Evolutionary conservation across 1,140 invertebrate genomes (phyloP).

Genomic region (Pseudomyrmex cubaensis): DNA sequence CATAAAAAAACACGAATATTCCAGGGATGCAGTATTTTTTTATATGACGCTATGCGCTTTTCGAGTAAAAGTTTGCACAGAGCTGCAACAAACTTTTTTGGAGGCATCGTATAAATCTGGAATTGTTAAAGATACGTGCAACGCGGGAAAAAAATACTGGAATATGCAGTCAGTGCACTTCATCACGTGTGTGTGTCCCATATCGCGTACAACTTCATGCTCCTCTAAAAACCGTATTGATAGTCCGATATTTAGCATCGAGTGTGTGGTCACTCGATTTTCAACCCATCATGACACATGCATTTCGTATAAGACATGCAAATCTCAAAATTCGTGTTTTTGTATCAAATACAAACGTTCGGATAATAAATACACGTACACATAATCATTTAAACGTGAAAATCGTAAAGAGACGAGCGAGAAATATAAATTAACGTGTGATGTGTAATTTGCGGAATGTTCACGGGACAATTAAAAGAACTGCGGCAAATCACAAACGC

Average conservation of each 20-base stretch:
- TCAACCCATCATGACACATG: conserved; percentile 3
- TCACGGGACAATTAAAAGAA: conserved; percentile 27
- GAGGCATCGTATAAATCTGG: conserved; percentile 51
- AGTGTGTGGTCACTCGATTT: not conserved
- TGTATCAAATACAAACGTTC: not conserved
- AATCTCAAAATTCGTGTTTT: not conserved
- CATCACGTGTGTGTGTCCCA: conserved; percentile 15
- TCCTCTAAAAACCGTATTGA: conserved; percentile 13
- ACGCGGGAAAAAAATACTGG: conserved; percentile 28
- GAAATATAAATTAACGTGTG: conserved; percentile 33
- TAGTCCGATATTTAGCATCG: conserved; percentile 15
- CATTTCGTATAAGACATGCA: not conserved
- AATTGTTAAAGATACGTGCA: conserved; percentile 58
- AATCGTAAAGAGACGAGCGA: conserved; percentile 1
- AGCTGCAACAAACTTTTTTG: conserved; percentile 42
- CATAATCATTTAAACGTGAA: conserved; percentile 36
- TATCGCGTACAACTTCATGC: conserved; percentile 3
- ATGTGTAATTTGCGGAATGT: conserved; percentile 38
- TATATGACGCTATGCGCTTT: conserved; percentile 42
- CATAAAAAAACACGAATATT: conserved; percentile 55
- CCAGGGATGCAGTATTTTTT: conserved; percentile 40
- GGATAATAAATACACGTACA: not conserved
- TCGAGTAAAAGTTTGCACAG: conserved; percentile 34
- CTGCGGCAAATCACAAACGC: not conserved
- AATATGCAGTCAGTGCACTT: conserved; percentile 24